Percentiles rank a stretch among this genome's conserved stretches.
These are phyloP conservation scores for Cylas formicarius DNA, from an alignment of 1,140 invertebrate genomes.

Conservation along the genomic window DNA sequence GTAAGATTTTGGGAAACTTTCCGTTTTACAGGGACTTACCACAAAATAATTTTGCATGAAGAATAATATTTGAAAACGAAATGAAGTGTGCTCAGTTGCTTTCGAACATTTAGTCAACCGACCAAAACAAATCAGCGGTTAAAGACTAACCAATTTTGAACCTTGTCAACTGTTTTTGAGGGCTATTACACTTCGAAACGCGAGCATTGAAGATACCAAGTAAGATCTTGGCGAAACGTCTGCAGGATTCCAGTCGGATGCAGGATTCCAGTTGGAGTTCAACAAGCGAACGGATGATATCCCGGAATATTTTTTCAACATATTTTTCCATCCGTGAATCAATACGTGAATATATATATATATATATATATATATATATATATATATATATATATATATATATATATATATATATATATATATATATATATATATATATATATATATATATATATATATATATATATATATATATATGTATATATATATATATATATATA, in stretches of 20 bases:
- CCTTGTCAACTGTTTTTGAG: conserved; percentile 18
- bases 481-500: conserved; percentile 5
- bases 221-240: neutral
- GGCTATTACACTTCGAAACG: conserved; percentile 13
- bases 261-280: neutral
- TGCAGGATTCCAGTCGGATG: neutral
- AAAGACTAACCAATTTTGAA: too few species aligned
- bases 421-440: conserved; percentile 3
- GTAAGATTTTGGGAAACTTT: too few species aligned
- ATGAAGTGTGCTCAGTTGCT: too few species aligned
- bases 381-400: conserved; percentile 12
- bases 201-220: neutral
- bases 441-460: conserved; percentile 6
- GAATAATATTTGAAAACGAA: too few species aligned
- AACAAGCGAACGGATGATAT: neutral
- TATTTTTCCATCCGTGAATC: too few species aligned
- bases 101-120: too few species aligned
- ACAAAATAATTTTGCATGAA: too few species aligned
- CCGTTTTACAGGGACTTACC: too few species aligned
- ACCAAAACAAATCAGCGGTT: too few species aligned
- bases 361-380: conserved; percentile 12
- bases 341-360: conserved; percentile 5
- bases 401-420: conserved; percentile 12
- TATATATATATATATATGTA: conserved; percentile 4
- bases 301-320: neutral